Percentiles rank a stretch among this genome's conserved stretches.
These are phyloP conservation scores for Chamaetylas fuelleborni DNA, from an alignment of 2,113 vertebrate species.

Conservation along the genomic window DNA sequence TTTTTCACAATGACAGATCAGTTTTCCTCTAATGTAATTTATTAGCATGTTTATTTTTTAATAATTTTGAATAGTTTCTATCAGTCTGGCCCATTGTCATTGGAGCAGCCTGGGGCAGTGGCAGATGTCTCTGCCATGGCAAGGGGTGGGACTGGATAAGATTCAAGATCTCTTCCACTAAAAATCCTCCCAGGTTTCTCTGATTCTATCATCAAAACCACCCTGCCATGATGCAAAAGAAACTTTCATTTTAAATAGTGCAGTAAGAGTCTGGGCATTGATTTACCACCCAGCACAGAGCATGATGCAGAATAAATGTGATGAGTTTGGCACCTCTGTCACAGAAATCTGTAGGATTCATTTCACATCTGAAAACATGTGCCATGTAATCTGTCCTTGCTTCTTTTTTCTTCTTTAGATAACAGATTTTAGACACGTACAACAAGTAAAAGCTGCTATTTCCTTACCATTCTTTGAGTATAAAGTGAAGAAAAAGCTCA, in stretches of 20 bases:
- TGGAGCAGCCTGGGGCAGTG: neutral
- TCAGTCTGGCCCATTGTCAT: rapidly evolving
- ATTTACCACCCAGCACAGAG: neutral
- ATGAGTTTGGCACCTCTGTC: neutral
- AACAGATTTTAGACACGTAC: too few relatives aligned
- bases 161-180: neutral
- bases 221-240: rapidly evolving
- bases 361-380: neutral
- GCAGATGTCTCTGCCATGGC: neutral
- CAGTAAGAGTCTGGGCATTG: neutral
- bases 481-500: too few relatives aligned
- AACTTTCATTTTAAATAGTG: neutral
- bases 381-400: rapidly evolving
- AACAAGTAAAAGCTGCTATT: neutral
- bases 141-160: rapidly evolving
- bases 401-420: neutral
- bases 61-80: neutral
- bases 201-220: neutral
- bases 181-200: too few relatives aligned
- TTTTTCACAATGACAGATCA: neutral
- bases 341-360: neutral
- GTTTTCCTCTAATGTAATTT: neutral
- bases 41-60: neutral
- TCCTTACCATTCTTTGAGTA: neutral
- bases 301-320: neutral